A percentile compares a stretch with the other conserved stretches of the same genome.
phyloP scores from a whole-genome alignment of 2,888 invertebrate species.

The Scelioninae gen. 2 region DNA sequence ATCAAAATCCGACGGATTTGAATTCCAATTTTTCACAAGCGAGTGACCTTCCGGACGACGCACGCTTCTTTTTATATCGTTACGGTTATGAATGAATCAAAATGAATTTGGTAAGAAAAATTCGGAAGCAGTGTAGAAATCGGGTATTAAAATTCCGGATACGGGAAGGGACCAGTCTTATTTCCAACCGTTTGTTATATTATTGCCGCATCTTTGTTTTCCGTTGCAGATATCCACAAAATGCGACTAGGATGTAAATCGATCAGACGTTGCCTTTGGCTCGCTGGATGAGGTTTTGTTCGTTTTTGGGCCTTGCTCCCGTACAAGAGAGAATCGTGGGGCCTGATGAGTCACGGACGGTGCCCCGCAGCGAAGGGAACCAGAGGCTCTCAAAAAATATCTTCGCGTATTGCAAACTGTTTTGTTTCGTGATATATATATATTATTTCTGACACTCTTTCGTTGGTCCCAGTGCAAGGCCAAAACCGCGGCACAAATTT shows the following conservation, averaged over 20 bases:
- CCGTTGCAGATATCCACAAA: slow-evolving; percentile 71
- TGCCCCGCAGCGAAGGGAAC: slow-evolving; percentile 72
- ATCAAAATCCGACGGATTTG: slow-evolving; percentile 25
- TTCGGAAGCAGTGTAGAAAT: too few species aligned
- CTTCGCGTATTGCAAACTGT: slow-evolving; percentile 16
- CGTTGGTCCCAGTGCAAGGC: too few species aligned
- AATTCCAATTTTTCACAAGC: slow-evolving; percentile 37
- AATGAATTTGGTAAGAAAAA: too few species aligned
- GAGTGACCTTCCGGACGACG: too few species aligned
- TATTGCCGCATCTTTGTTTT: slow-evolving; percentile 61
- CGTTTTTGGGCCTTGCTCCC: slow-evolving; percentile 71
- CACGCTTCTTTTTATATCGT: too few species aligned
- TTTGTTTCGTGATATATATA: neutral
- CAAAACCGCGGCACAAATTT: too few species aligned
- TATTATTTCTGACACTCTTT: too few species aligned
- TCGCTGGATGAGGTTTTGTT: slow-evolving; percentile 67
- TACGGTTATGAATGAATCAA: too few species aligned
- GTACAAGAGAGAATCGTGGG: slow-evolving; percentile 74
- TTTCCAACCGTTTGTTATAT: too few species aligned
- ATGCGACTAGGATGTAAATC: slow-evolving; percentile 73
- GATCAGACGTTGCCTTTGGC: slow-evolving; percentile 72
- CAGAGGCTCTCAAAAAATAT: slow-evolving; percentile 70
- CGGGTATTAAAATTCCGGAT: too few species aligned
- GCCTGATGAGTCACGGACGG: slow-evolving; percentile 75
- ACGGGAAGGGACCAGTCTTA: too few species aligned